A percentile compares a stretch with the other conserved stretches of the same genome.
phyloP scores from a whole-genome alignment of 2,113 vertebrate genomes.

The Epinephelus lanceolatus region DNA sequence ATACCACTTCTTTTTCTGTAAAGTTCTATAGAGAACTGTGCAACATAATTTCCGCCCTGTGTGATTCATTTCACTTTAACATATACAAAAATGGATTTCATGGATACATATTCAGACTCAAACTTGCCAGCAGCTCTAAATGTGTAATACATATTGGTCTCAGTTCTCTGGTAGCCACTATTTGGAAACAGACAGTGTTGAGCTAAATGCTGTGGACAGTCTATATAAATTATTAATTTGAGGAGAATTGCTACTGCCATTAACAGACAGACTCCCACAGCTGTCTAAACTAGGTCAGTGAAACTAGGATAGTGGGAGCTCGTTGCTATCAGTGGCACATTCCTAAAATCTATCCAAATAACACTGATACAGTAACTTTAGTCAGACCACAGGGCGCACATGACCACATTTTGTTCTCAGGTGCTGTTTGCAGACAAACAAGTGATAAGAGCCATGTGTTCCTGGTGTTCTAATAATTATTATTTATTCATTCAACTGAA shows the following conservation, averaged over 20 bases:
- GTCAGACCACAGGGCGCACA: background rate
- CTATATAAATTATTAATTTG: slow-evolving; percentile 59
- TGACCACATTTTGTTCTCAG: slow-evolving; percentile 1
- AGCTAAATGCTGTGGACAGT: slow-evolving; percentile 37
- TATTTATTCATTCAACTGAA: background rate
- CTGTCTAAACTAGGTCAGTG: slow-evolving; percentile 66
- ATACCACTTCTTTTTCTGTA: too few species aligned
- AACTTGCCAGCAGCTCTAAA: background rate
- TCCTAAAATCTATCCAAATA: slow-evolving; percentile 57
- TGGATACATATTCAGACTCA: too few species aligned
- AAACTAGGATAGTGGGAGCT: slow-evolving; percentile 43
- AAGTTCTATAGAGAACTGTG: too few species aligned
- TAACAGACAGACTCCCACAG: slow-evolving; percentile 33
- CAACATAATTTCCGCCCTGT: too few species aligned
- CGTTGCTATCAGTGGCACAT: slow-evolving; percentile 35
- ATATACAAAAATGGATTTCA: background rate
- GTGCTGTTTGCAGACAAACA: background rate
- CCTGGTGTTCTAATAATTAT: background rate
- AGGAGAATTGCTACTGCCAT: slow-evolving; percentile 43
- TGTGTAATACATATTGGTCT: background rate
- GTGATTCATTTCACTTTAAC: background rate
- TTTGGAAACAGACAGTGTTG: background rate
- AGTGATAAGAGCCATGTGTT: background rate
- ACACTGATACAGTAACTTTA: slow-evolving; percentile 2
- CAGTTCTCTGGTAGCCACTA: too few species aligned